Evolutionary conservation across 37 sponge, comb jelly and placozoan species (phyloP), one percentile per base, ranked within the genome.

Genomic region (Chondrilla cf. caribensis): DNA sequence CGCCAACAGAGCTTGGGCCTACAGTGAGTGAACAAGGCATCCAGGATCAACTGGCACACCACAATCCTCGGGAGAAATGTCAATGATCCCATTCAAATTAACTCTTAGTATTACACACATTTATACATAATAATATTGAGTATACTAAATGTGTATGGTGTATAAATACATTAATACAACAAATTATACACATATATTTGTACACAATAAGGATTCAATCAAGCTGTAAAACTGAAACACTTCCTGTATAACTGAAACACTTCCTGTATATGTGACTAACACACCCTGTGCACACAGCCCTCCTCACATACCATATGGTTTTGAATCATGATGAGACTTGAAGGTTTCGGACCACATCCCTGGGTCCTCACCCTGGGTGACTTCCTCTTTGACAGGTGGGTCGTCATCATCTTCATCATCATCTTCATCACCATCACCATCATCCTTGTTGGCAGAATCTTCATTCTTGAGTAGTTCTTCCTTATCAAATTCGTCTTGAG

Each of bases 271-370:
- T 39, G 44, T 39, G 29, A 79, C 80, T 7, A 26, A 79, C 58
- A 26, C 31, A 32, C 40, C n/a, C 11, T 22, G 11, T 29, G 38
- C 54, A 29, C 44, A 54, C 22, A 54, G 18, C 40, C 11, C 5
- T 39, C 41, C 1, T 44, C 28, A 77, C 32, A 32, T 55, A 94
- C 95, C 97, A 57, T 90, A 85, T 9, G 96, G 96, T 54, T 93
- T 93, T n/a, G 99, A 96, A 85, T 98, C 99, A 37, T 81, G 76
- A 51, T 95, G 95, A 26, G 90, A 78, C 84, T 95, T 98, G 80
- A 98, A 98, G 6, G 80, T 88, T 82, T 98, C 99, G 73, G 93
- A 92, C 99, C 99, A 98, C 82, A 85, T 84, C 14, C 87, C 91
- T 6, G 81, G 77, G 42, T 87, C 86, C 58, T 88, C 89, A 2